Base-by-base conservation (phyloP, 1,140 invertebrate genomes). In the Meloidogyne exigua region DNA sequence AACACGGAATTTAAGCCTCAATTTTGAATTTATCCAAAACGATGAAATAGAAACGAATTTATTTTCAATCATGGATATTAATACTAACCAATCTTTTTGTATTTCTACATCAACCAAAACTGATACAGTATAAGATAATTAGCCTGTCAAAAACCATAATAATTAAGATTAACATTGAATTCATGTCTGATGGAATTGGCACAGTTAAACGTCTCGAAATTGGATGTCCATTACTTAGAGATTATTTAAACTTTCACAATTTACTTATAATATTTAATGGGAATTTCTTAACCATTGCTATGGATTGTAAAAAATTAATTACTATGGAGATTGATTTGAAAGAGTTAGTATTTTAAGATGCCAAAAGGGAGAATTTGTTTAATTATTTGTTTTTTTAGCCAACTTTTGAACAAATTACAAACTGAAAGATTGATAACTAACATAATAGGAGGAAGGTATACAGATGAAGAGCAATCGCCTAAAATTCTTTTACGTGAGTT, bases 31-130 rank as follows among this genome's bases (percentile, higher is more conserved):
- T 18, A 32, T 28, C 1, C 77, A 79, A 65, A 23, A 66, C 3
- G 49, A 79, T 49, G 63, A 44, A 57, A 79, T 78, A 0, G 36
- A 79, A 69, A 21, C 49, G 13, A 63, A 63, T 23, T 63, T 79
- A 11, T 80, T 80, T 23, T 39, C 23, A n/a, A 36, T 79, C 1
- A 57, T 21, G 25, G 9, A 44, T 26, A 15, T 26, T 15, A 13
- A 75, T 13, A 42, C 10, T 11, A 67, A 49, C 18, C 28, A 57
- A 23, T 23, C 49, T 0, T 79, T 79, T 75, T 68, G 69, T n/a
- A 66, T 79, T 36, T 25, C 64, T 23, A 80, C 78, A n/a, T 79
- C 77, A n/a, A 79, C 77, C 1, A 36, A 65, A 23, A 23, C 13
- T n/a, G 80, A 79, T 77, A 15, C 42, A 23, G 77, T 79, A 39